These are phyloP conservation scores for Psettodes erumei DNA, from an alignment of 2,113 vertebrate species.

Conservation along the genomic window DNA sequence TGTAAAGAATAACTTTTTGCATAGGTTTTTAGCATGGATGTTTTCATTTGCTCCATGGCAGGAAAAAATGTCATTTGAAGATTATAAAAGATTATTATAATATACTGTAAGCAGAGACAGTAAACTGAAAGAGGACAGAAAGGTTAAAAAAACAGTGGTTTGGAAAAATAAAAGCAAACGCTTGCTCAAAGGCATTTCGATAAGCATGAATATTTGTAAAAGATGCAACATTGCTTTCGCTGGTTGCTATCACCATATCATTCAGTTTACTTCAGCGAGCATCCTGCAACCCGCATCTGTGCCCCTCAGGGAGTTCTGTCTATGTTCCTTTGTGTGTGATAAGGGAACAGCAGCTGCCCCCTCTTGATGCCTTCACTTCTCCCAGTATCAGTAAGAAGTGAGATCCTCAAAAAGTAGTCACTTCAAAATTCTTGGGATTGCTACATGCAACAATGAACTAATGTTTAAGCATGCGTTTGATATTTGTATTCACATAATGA, in stretches of 20 bases:
- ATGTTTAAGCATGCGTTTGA: background rate
- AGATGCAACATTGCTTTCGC: background rate
- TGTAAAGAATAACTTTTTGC: background rate
- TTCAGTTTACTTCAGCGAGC: slow-evolving; percentile 19
- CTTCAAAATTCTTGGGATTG: background rate
- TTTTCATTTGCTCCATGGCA: background rate
- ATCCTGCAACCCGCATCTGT: slow-evolving; percentile 1
- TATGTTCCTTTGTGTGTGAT: background rate
- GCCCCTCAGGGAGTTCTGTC: background rate
- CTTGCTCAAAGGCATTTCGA: background rate
- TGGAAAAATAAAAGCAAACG: background rate
- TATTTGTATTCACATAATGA: background rate
- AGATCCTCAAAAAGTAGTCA: background rate
- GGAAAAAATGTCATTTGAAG: background rate
- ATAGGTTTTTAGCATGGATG: background rate
- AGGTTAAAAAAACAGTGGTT: background rate
- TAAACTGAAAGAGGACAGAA: background rate
- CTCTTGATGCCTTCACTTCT: slow-evolving; percentile 4
- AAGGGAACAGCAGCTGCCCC: background rate
- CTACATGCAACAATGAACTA: background rate
- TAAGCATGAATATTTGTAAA: background rate
- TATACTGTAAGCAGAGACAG: background rate
- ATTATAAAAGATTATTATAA: background rate
- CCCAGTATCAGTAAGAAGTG: background rate
- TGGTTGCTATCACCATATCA: background rate